Evolutionary conservation across 2,797 vertebrate species (phyloP).

Genomic region (Lagorchestes hirsutus): DNA sequence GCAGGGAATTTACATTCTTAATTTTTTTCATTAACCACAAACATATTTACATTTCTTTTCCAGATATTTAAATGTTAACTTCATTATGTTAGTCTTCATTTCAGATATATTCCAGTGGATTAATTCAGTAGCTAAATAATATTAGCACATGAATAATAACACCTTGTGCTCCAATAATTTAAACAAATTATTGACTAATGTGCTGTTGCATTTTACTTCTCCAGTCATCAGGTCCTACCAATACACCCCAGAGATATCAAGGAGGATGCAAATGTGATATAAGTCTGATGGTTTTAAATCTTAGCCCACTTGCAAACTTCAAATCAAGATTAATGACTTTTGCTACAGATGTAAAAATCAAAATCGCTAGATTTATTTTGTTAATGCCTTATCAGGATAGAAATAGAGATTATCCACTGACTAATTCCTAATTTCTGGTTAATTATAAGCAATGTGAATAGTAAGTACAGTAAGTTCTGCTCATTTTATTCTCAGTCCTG

Average conservation of each 20-base stretch:
- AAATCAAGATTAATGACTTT: slow-evolving; percentile 21
- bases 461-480: background rate
- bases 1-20: slow-evolving; percentile 13
- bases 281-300: slow-evolving; percentile 12
- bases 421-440: background rate
- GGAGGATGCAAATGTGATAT: slow-evolving; percentile 22
- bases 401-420: slow-evolving; percentile 29
- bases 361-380: slow-evolving; percentile 4
- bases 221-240: background rate
- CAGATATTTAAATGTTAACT: slow-evolving; percentile 31
- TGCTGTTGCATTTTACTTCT: slow-evolving; percentile 20
- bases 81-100: slow-evolving; percentile 37
- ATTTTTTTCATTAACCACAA: slow-evolving; percentile 37
- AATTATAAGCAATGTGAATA: slow-evolving; percentile 3
- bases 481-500: background rate
- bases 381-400: slow-evolving; percentile 22
- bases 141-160: slow-evolving; percentile 42
- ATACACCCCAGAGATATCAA: background rate
- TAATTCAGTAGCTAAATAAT: slow-evolving; percentile 47
- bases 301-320: slow-evolving; percentile 15
- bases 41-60: slow-evolving; percentile 42
- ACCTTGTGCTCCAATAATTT: background rate
- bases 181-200: slow-evolving; percentile 45
- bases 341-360: slow-evolving; percentile 32
- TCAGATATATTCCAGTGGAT: slow-evolving; percentile 31